Evolutionary conservation across 2,888 invertebrate species (phyloP).

Genomic region (Laothoe populi): DNA sequence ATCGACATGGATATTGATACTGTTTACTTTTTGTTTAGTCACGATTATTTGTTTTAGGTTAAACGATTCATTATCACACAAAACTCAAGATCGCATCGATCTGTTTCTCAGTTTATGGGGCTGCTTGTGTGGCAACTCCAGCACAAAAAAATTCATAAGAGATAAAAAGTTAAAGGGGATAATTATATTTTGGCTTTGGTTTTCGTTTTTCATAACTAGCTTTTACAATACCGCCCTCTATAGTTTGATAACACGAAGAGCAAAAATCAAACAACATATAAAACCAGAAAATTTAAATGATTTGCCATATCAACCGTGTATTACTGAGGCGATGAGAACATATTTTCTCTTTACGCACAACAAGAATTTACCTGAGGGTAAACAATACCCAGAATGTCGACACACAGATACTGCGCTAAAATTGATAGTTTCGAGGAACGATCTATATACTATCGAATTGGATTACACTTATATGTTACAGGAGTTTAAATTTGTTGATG

Average conservation of each 20-base stretch:
- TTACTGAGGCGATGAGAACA: constrained; percentile 47
- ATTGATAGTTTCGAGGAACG: constrained; percentile 46
- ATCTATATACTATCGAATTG: constrained; percentile 53
- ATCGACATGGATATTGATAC: constrained; percentile 56
- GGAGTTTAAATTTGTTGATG: constrained; percentile 48
- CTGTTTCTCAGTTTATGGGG: constrained; percentile 55
- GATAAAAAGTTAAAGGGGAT: constrained; percentile 49
- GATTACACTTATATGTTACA: constrained; percentile 51
- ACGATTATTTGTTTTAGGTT: constrained; percentile 39
- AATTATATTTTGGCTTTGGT: constrained; percentile 62
- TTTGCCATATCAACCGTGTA: constrained; percentile 55
- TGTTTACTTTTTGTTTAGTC: constrained; percentile 43
- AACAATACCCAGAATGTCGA: constrained; percentile 45
- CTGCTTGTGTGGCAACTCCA: constrained; percentile 54
- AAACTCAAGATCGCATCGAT: constrained; percentile 38
- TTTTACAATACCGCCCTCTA: constrained; percentile 65
- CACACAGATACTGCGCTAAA: constrained; percentile 45
- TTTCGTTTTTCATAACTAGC: constrained; percentile 60
- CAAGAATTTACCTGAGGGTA: constrained; percentile 47
- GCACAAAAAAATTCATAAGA: constrained; percentile 46
- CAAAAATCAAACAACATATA: constrained; percentile 42
- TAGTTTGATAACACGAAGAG: constrained; percentile 56
- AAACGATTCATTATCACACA: constrained; percentile 36
- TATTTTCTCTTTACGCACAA: constrained; percentile 55
- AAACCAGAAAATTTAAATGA: constrained; percentile 43